Percentiles rank a stretch among this genome's conserved stretches.
Conservation (phyloP, 2,797 vertebrate genomes). For the Platalea minor region DNA sequence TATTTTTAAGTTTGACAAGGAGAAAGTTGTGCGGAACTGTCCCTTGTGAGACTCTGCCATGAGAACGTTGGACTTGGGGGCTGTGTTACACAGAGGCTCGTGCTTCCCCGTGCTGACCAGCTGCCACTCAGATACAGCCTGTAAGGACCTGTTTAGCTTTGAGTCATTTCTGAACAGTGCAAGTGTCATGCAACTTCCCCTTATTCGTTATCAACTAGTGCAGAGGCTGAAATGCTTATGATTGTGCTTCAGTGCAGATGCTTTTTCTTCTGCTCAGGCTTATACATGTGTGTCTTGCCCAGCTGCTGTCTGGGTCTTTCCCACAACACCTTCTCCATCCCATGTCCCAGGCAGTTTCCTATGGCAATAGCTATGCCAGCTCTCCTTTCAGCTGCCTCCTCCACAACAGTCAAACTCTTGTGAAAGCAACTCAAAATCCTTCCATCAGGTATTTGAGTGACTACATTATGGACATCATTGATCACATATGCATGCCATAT, state of each 20-base stretch:
- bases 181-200: background rate
- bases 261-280: background rate
- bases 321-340: background rate
- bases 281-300: background rate
- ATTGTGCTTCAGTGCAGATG: background rate
- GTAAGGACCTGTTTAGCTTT: background rate
- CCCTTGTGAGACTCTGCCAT: background rate
- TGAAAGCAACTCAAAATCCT: background rate
- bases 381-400: background rate
- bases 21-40: background rate
- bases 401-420: background rate
- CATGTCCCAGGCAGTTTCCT: background rate
- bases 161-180: background rate
- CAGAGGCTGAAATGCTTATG: background rate
- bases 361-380: rapidly evolving
- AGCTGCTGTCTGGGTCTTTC: background rate
- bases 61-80: rapidly evolving
- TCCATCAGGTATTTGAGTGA: background rate
- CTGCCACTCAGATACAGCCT: background rate
- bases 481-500: background rate
- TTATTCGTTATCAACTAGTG: background rate
- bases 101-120: background rate
- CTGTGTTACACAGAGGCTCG: background rate
- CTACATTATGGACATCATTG: background rate
- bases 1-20: background rate